A percentile compares a stretch with the other conserved stretches of the same genome.
phyloP scores from a whole-genome alignment of 2,113 vertebrate species.

The Lepus europaeus region DNA sequence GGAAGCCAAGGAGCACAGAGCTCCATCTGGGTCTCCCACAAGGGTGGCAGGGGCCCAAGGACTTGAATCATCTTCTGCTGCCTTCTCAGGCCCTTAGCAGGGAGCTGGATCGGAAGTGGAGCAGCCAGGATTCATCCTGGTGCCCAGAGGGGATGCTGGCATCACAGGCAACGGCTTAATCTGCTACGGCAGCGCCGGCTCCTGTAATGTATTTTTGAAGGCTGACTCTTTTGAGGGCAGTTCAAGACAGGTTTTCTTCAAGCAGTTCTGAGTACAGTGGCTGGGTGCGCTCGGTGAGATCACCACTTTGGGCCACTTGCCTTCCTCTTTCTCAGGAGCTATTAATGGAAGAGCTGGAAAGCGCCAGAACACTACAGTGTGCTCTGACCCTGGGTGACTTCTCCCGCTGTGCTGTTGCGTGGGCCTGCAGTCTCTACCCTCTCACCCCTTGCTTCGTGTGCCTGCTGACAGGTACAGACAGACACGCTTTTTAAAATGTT shows the following conservation, averaged over 20 bases:
- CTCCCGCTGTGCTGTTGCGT: not conserved
- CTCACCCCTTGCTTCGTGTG: not conserved
- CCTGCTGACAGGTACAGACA: not conserved
- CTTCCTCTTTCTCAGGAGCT: conserved; percentile 38
- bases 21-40: no score
- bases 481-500: not conserved
- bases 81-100: no score
- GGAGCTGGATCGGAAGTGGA: no score
- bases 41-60: no score
- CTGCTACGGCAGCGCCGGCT: no score
- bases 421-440: not conserved
- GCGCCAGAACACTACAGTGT: not conserved
- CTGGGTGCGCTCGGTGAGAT: not conserved
- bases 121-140: no score
- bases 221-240: not conserved
- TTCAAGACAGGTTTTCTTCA: not conserved
- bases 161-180: no score
- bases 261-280: conserved; percentile 32
- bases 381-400: conserved; percentile 60
- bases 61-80: no score
- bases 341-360: conserved; percentile 72
- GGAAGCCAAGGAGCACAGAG: no score
- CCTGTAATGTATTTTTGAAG: no score
- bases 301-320: not conserved
- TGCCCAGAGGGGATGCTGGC: no score